Evolutionary conservation across 1,140 invertebrate genomes (phyloP), one percentile per base, ranked within the genome.

Genomic region (Drosophila sproati): DNA sequence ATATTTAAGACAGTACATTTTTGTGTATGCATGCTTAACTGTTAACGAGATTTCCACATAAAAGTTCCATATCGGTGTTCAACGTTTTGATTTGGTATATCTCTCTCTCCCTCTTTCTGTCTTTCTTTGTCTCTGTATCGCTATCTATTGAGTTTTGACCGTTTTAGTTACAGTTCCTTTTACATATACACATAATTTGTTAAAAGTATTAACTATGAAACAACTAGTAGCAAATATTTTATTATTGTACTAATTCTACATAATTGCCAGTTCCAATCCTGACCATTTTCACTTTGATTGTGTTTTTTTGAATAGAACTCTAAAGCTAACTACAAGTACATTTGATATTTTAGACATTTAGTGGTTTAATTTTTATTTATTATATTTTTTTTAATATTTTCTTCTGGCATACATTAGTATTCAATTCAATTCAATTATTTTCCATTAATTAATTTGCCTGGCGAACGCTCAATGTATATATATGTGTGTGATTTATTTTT

Each of bases 341-440:
- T 67, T 87, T 79, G 62, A 82, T 87, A 88, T 72, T 80, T 87
- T 87, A 87, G 83, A 87, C 83, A 87, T 78, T 88, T 77, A 83
- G 12, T 73, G 71, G 41, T 37, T 68, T 63, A 43, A 56, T 41
- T 52, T 56, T 69, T 52, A 39, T 70, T 52, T 41, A 45, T 50
- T 37, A 35, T 43, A n/a, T 51, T 47, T 66, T 32, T 50, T 77
- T 77, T 28, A 34, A 12, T 45, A n/a, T 56, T 52, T 52, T 50
- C 60, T 59, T 64, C 8, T 60, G 66, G 52, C 47, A 54, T 81
- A 73, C 56, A 47, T 32, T 4, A 56, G 39, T 66, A 41, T 63
- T 75, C 51, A 2, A 48, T 57, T 47, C 63, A 34, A 70, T n/a
- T 56, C 6, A 34, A 64, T 68, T 48, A 31, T 37, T 41, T 43